Evolutionary conservation across 1,140 invertebrate genomes (phyloP).

Genomic region (Meloidogyne hapla): DNA sequence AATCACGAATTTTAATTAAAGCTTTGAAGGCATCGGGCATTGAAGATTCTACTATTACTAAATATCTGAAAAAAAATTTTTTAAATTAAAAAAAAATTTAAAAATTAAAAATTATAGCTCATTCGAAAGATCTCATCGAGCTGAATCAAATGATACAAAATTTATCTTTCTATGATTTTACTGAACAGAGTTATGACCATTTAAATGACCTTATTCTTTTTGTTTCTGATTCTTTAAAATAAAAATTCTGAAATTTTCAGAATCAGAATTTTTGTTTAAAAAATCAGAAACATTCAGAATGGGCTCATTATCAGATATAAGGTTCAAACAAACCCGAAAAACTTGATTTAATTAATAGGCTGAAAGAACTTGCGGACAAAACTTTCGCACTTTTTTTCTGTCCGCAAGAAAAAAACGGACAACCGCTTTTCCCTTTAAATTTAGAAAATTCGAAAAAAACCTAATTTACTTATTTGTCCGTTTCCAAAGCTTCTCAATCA

Average conservation of each 20-base stretch:
- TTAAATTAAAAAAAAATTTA: not conserved
- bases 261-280: not conserved
- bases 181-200: no score
- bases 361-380: no score
- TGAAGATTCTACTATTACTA: constrained; percentile 51
- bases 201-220: no score
- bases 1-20: constrained; percentile 53
- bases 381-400: not conserved
- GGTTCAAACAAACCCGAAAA: no score
- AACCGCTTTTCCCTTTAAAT: not conserved
- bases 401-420: not conserved
- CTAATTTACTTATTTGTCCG: constrained; percentile 48
- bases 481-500: constrained; percentile 48
- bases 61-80: constrained; percentile 33
- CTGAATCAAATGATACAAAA: no score
- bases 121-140: no score
- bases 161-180: no score
- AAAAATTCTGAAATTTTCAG: no score
- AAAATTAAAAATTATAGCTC: no score
- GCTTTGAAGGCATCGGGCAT: constrained; percentile 48
- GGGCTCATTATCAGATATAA: no score
- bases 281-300: not conserved
- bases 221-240: no score
- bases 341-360: no score
- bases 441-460: not conserved